A percentile compares a stretch with the other conserved stretches of the same genome.
Conservation (phyloP, 1,140 invertebrate genomes). For the Anastatus disparis region DNA sequence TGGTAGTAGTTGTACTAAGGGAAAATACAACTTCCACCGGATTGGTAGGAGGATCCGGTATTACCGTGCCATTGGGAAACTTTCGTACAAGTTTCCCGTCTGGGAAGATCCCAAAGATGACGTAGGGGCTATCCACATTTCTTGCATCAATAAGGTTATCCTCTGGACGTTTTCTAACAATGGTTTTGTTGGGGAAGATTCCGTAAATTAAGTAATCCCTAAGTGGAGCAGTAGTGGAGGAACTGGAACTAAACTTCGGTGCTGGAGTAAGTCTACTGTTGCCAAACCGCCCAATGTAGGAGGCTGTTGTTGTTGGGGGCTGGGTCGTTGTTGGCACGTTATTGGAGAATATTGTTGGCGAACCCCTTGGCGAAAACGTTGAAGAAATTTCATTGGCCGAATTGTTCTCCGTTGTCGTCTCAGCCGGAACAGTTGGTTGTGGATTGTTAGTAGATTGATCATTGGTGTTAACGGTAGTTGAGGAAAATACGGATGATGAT, state of each 20-base stretch:
- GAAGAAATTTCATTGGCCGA: neutral
- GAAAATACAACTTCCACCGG: constrained; percentile 65
- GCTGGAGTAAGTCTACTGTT: constrained; percentile 55
- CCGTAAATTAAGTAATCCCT: constrained; percentile 78
- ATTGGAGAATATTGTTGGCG: constrained; percentile 51
- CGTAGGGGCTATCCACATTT: constrained; percentile 75
- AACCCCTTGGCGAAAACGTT: constrained; percentile 44
- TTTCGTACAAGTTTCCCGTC: constrained; percentile 79
- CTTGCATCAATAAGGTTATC: constrained; percentile 73
- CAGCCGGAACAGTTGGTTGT: neutral
- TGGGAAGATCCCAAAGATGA: constrained; percentile 77
- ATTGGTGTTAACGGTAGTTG: constrained; percentile 14
- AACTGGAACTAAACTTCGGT: constrained; percentile 58
- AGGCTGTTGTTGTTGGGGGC: constrained; percentile 30
- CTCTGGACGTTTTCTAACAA: constrained; percentile 77
- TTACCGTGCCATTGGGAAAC: constrained; percentile 78
- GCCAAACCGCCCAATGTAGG: constrained; percentile 60
- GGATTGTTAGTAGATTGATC: constrained; percentile 8
- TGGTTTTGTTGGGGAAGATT: constrained; percentile 78
- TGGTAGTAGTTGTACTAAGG: constrained; percentile 57
- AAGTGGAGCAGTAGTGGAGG: constrained; percentile 65
- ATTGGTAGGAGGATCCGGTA: constrained; percentile 73
- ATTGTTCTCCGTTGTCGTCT: constrained; percentile 6
- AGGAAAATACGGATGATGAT: constrained; percentile 33
- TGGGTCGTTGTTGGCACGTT: constrained; percentile 4